Conservation (phyloP, 2,888 invertebrate genomes). For the Hirtodrosophila duncani region DNA sequence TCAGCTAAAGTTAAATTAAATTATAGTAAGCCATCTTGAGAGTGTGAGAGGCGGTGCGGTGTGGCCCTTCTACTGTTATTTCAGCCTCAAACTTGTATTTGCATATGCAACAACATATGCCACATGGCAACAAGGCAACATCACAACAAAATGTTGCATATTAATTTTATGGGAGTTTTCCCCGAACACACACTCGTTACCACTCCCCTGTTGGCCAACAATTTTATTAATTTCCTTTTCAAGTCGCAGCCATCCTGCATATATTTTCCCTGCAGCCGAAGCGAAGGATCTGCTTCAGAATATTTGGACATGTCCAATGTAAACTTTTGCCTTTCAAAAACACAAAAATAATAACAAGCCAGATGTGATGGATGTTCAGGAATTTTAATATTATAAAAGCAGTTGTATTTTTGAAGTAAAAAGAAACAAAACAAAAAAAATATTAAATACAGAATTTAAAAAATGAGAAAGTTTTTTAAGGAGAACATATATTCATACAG, state of each 20-base stretch:
- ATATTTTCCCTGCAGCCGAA: no score
- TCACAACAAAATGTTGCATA: conserved; percentile 54
- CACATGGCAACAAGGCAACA: no score
- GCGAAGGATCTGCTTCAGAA: no score
- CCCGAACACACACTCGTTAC: neutral
- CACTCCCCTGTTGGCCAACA: conserved; percentile 8
- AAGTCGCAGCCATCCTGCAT: no score
- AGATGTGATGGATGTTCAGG: conserved; percentile 58
- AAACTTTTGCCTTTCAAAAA: conserved; percentile 63
- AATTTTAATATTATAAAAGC: no score
- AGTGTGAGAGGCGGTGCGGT: no score
- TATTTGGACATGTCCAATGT: conserved; percentile 25
- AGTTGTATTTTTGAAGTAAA: no score
- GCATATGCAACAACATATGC: conserved; percentile 39
- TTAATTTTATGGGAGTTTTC: conserved; percentile 18
- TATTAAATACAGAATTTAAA: no score
- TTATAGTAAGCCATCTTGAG: no score
- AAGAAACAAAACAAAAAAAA: no score
- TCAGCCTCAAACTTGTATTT: conserved; percentile 30
- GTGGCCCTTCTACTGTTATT: neutral
- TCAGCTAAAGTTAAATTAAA: conserved; percentile 22
- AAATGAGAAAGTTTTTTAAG: no score
- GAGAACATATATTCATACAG: no score
- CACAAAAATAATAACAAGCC: conserved; percentile 56
- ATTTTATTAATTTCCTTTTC: conserved; percentile 44